phyloP scores from a whole-genome alignment of 2,113 vertebrate species.

The Ctenomys sociabilis region DNA sequence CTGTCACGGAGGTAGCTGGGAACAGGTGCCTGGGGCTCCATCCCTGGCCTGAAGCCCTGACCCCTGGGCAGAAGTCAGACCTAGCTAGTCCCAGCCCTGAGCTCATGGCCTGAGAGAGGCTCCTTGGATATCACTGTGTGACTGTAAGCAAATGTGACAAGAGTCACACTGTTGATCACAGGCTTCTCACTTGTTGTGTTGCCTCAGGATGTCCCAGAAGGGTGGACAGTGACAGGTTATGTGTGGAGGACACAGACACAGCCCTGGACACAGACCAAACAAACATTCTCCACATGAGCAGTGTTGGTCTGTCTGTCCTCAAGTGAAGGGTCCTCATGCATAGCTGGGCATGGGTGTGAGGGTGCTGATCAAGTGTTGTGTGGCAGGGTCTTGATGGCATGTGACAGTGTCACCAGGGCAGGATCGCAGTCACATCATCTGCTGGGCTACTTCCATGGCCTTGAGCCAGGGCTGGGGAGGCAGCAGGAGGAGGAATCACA shows the following conservation, averaged over 20 bases:
- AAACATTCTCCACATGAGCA: rapidly evolving
- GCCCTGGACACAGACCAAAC: neutral
- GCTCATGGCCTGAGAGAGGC: neutral
- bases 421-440: neutral
- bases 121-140: neutral
- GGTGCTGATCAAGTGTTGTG: rapidly evolving
- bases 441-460: neutral
- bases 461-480: neutral
- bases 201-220: neutral
- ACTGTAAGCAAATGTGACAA: neutral
- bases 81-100: neutral
- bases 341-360: neutral
- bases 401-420: neutral
- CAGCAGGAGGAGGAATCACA: neutral
- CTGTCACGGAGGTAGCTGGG: neutral
- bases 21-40: neutral
- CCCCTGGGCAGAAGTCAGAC: neutral
- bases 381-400: neutral
- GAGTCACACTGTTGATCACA: neutral
- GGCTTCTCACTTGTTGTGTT: neutral
- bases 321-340: rapidly evolving
- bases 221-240: neutral
- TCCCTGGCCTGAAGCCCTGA: neutral
- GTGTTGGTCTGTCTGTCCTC: neutral
- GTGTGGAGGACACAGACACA: neutral